These are phyloP conservation scores for Phalacrocorax carbo DNA, from an alignment of 2,113 vertebrate species.

Conservation along the genomic window DNA sequence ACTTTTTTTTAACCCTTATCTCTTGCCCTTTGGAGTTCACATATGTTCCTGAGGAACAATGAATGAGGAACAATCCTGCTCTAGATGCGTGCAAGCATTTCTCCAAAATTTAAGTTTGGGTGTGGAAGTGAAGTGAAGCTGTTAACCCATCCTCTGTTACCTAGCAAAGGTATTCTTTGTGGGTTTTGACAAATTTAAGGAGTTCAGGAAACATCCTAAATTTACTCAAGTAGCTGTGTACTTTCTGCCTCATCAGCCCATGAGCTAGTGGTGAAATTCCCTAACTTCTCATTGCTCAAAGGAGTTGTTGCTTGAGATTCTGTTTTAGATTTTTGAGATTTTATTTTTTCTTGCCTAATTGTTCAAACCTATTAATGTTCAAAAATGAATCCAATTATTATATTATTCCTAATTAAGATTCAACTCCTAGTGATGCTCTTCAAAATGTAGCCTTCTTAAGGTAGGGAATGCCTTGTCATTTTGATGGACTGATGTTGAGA, in stretches of 20 bases:
- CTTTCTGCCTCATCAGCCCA: neutral
- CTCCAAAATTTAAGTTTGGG: neutral
- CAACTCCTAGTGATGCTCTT: neutral
- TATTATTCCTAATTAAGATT: neutral
- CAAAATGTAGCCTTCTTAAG: neutral
- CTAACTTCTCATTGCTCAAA: neutral
- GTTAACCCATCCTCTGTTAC: neutral
- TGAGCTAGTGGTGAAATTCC: neutral
- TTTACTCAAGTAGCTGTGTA: neutral
- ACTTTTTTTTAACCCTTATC: constrained; percentile 40
- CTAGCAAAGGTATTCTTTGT: neutral
- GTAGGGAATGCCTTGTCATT: neutral
- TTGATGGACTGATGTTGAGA: neutral
- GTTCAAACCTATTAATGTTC: neutral
- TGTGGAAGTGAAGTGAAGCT: neutral
- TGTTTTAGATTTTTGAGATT: neutral
- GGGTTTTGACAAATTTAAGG: neutral
- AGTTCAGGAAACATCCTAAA: neutral
- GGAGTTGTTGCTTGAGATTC: neutral
- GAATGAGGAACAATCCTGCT: neutral
- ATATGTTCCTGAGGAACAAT: constrained; percentile 21
- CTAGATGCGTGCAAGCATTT: neutral
- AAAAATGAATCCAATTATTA: neutral
- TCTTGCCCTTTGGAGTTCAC: constrained; percentile 22
- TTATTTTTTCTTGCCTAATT: neutral